These are phyloP conservation scores for Brienomyrus brachyistius DNA, from an alignment of 2,113 vertebrate genomes.

Conservation along the genomic window DNA sequence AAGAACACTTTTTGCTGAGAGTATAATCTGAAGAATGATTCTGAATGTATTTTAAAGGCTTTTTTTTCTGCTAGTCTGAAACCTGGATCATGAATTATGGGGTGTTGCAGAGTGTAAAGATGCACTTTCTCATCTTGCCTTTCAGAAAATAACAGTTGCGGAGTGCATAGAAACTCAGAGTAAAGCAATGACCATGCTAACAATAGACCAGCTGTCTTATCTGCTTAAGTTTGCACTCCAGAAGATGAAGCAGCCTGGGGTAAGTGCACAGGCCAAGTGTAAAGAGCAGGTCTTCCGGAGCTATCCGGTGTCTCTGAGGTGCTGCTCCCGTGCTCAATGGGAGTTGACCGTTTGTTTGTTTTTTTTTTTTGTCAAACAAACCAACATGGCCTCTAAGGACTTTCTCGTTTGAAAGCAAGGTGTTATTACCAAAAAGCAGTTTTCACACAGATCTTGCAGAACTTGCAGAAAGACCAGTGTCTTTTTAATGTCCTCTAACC, in stretches of 20 bases:
- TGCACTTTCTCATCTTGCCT: constrained; percentile 33
- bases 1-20: background rate
- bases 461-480: background rate
- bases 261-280: constrained; percentile 56
- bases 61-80: background rate
- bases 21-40: background rate
- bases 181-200: constrained; percentile 98
- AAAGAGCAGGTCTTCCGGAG: background rate
- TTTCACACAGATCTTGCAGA: background rate
- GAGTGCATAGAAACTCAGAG: constrained; percentile 99
- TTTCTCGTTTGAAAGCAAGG: background rate
- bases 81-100: background rate
- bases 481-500: background rate
- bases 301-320: background rate
- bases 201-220: constrained; percentile 90
- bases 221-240: constrained; percentile 98
- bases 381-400: background rate
- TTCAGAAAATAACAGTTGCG: constrained; percentile 96
- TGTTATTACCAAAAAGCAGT: background rate
- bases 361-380: background rate
- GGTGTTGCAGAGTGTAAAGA: background rate
- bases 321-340: background rate
- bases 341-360: background rate
- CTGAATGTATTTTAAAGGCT: background rate
- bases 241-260: constrained; percentile 98